Evolutionary conservation across 2,113 vertebrate species (phyloP).

Genomic region (Cranoglanis bouderius): DNA sequence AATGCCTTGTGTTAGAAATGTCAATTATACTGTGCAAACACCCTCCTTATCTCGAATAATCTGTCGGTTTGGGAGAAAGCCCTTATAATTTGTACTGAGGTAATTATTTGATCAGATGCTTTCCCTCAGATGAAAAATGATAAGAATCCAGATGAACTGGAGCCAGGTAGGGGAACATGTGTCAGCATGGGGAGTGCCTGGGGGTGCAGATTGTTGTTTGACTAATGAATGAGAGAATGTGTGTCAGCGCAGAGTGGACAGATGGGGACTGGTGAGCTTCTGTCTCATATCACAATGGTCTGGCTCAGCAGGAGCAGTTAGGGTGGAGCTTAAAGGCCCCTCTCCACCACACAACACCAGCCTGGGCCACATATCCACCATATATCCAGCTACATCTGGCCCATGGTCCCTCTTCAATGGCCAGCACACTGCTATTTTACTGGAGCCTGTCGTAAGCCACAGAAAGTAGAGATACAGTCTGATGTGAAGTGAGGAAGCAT

Average conservation of each 20-base stretch:
- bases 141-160: conserved; percentile 16
- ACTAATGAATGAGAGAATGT: conserved; percentile 50
- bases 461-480: not conserved
- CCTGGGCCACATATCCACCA: not conserved
- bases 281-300: conserved; percentile 50
- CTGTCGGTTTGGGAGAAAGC: not conserved
- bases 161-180: conserved; percentile 34
- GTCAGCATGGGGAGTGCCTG: conserved; percentile 22
- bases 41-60: not conserved
- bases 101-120: not conserved
- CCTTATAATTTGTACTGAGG: not conserved
- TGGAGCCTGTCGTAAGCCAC: not conserved
- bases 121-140: not conserved
- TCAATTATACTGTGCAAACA: not conserved
- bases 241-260: conserved; percentile 49
- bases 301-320: conserved; percentile 43
- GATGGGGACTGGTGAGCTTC: conserved; percentile 48
- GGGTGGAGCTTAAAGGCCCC: conserved; percentile 41
- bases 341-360: conserved; percentile 11
- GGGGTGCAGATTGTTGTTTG: conserved; percentile 48
- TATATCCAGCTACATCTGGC: conserved; percentile 40
- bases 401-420: not conserved
- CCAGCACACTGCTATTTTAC: conserved; percentile 2
- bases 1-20: not conserved
- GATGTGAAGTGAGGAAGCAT: not conserved